Evolutionary conservation across 2,888 invertebrate species (phyloP), one percentile per base, ranked within the genome.

Genomic region (Limenitis camilla): DNA sequence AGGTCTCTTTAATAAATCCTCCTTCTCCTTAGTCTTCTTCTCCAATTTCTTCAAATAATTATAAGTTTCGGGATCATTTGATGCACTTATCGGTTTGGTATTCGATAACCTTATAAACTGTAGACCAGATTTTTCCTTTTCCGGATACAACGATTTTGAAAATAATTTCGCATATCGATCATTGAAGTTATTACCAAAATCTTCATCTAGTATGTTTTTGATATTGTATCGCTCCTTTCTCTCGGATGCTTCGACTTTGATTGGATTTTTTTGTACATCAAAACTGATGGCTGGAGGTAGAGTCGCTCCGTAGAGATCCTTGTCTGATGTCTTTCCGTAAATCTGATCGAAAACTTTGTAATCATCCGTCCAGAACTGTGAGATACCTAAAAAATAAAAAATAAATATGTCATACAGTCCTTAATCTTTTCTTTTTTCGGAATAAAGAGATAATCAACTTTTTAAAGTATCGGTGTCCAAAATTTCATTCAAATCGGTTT

Each of bases 291-390:
- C 62, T 0, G 80, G 67, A 5, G 82, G 83, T 19, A 85, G 55
- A 0, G 69, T 68, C 0, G 62, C 71, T 5, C 82, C 81, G 36
- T 78, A 87, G 0, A 86, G 67, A 0, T 85, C 76, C 52, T 69
- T 81, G 59, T 87, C 86, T 0, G 85, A 86, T 2, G 85, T 86
- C 61, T 74, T 83, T 0, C 83, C 84, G 58, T 85, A 87, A 5
- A 86, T 66, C 60, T 84, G 78, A 40, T 82, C 80, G 57, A 85
- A 81, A 1, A 78, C 68, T 59, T 82, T 87, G 63, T 76, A 79
- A 59, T 86, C 83, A 35, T 86, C 84, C 2, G 78, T 74, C 85
- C 82, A 85, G 62, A 82, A 84, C 63, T 83, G 76, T 27, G 78
- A 69, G 5, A 81, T 66, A 50, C 76, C 84, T 84, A 0, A 73